Conservation (phyloP, 2,888 invertebrate genomes). For the Protonemura montana region DNA sequence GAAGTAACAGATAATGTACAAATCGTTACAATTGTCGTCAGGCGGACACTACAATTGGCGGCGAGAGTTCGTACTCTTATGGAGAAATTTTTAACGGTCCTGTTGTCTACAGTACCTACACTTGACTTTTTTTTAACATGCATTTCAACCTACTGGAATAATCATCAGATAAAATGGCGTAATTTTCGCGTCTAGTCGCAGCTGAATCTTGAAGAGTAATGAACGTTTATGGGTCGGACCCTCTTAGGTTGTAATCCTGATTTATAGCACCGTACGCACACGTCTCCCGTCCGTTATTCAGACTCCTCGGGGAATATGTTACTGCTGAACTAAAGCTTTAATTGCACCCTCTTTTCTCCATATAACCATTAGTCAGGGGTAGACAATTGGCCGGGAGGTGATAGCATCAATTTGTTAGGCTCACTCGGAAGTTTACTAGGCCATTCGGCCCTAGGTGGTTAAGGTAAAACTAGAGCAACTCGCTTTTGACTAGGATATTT, state of each 20-base stretch:
- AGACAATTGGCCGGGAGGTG: not conserved
- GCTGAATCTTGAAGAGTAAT: not conserved
- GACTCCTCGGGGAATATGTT: conserved; percentile 21
- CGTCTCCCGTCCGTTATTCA: conserved; percentile 21
- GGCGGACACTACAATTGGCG: not conserved
- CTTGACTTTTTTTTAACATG: too few species aligned
- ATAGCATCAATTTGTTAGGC: not conserved
- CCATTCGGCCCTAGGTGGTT: not conserved
- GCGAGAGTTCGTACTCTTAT: too few species aligned
- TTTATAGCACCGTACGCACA: conserved; percentile 18
- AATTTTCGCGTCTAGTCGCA: not conserved
- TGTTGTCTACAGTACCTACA: too few species aligned
- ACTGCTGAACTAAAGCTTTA: conserved; percentile 17
- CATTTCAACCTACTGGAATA: too few species aligned
- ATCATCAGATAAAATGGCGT: conserved; percentile 12
- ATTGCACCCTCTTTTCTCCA: conserved; percentile 26
- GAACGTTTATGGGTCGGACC: conserved; percentile 29
- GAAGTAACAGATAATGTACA: too few species aligned
- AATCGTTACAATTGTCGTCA: too few species aligned
- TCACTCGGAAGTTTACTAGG: not conserved
- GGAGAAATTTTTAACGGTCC: too few species aligned
- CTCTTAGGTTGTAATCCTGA: conserved; percentile 24
- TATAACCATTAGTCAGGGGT: not conserved
- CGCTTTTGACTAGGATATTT: not conserved
- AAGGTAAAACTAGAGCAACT: not conserved